Base-by-base conservation (phyloP, 2,888 invertebrate species). In the Meganola albula region DNA sequence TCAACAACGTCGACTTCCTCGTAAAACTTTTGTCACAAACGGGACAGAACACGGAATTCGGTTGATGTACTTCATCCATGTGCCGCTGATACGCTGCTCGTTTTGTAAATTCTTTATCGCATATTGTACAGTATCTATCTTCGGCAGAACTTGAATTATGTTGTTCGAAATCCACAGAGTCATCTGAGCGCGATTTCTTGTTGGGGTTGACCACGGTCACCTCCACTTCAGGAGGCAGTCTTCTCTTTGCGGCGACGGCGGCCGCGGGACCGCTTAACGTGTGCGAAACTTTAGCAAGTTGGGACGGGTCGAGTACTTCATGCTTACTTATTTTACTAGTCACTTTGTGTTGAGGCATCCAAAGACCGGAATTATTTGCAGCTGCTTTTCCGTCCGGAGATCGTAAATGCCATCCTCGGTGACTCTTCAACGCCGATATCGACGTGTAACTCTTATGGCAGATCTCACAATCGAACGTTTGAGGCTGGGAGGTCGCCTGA, bases 371-470 rank as follows among this genome's bases (percentile, higher is more conserved):
- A 35, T 87, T 87, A 39, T 85, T 87, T 4, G 86, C 87, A 10
- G 87, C 87, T 18, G 87, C 87, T 58, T 87, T 87, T 2, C 85
- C 82, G 44, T 86, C 83, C 2, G 87, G 88, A 1, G 89, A 88
- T 11, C 90, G 86, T 35, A 89, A 82, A 58, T 92, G 92, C 83
- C 91, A 90, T 6, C 91, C 91, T 27, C 90, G 80, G 63, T 92
- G 92, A 45, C 90, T 90, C 44, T 89, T 89, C 29, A 92, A 58
- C 0, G 91, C 91, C 1, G 88, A 88, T 44, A 90, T 90, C 11
- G 91, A 90, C 2, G 88, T 87, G 56, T 92, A 92, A 13, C 87
- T 83, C 51, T 91, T 89, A 40, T 89, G 88, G 48, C 92, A 92
- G 12, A 90, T 87, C 40, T 88, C 88, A 50, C 92, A 92, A 37